These are phyloP conservation scores for Pentamera pediparva DNA, from an alignment of 53 echinoderm and acorn worm species.

Conservation along the genomic window DNA sequence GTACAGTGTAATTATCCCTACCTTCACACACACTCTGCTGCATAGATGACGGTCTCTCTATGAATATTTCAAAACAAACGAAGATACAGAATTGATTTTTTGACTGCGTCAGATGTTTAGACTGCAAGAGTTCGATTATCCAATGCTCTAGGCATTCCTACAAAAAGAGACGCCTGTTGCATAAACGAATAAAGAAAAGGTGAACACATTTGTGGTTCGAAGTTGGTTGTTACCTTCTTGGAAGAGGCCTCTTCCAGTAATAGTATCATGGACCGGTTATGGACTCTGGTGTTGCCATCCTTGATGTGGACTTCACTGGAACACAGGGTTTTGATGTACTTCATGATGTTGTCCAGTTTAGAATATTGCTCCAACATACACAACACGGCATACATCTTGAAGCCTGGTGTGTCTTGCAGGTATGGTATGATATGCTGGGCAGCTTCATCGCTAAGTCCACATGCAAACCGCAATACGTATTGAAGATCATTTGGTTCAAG, in stretches of 20 bases:
- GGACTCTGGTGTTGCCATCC: slow-evolving; percentile 12
- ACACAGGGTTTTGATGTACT: slow-evolving; percentile 12
- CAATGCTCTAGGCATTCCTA: not conserved
- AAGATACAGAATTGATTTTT: not conserved
- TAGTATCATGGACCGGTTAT: slow-evolving; percentile 10
- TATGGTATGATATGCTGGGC: slow-evolving; percentile 6
- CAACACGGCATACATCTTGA: slow-evolving; percentile 11
- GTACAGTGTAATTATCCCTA: not conserved
- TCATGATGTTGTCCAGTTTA: slow-evolving; percentile 5
- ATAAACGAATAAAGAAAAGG: not conserved
- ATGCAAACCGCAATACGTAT: slow-evolving; percentile 8
- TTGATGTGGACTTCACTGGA: slow-evolving; percentile 11
- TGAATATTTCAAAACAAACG: not conserved
- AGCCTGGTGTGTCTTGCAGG: slow-evolving; percentile 16
- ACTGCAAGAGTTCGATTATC: not conserved
- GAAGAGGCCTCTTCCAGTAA: slow-evolving; percentile 15
- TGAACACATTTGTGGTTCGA: too few relatives aligned
- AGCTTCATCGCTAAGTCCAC: slow-evolving; percentile 12
- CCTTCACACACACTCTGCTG: not conserved
- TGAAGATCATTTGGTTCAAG: slow-evolving; percentile 10
- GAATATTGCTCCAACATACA: slow-evolving; percentile 16
- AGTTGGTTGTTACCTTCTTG: slow-evolving; percentile 3
- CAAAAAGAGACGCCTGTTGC: slow-evolving; percentile 3
- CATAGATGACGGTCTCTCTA: not conserved
- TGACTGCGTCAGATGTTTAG: slow-evolving; percentile 1